Percentiles rank a stretch among this genome's conserved stretches.
These are phyloP conservation scores for Oryzias dopingdopingensis DNA, from an alignment of 2,797 vertebrate species.

Conservation along the genomic window DNA sequence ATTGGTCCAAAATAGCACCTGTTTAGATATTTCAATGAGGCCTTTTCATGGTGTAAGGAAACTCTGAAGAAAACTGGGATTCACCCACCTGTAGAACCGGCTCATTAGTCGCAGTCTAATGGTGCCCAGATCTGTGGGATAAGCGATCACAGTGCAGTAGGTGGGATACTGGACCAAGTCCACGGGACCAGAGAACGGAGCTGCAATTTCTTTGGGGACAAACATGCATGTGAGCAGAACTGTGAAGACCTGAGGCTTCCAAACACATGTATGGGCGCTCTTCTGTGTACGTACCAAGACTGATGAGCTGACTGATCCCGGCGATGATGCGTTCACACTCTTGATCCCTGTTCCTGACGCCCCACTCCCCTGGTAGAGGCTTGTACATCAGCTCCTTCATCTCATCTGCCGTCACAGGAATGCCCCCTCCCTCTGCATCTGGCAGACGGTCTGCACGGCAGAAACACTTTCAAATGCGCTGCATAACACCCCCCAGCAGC, in stretches of 20 bases:
- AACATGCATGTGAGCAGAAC: not conserved
- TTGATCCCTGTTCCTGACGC: conserved; percentile 80
- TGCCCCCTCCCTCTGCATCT: conserved; percentile 84
- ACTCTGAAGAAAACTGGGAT: not conserved
- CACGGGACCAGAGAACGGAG: conserved; percentile 92
- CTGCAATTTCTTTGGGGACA: conserved; percentile 83
- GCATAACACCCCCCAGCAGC: too few relatives aligned
- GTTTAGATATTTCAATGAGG: too few relatives aligned
- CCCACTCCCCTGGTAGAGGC: conserved; percentile 91
- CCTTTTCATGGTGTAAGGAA: too few relatives aligned
- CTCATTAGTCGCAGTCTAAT: conserved; percentile 89
- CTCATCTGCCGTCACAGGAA: conserved; percentile 89
- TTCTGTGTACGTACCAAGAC: conserved; percentile 78
- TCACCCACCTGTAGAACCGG: conserved; percentile 92
- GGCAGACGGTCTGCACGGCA: conserved; percentile 82
- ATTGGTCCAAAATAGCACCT: too few relatives aligned
- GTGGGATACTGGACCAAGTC: conserved; percentile 91
- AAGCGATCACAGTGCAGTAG: conserved; percentile 92
- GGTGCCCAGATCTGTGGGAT: conserved; percentile 93
- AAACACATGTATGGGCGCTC: too few relatives aligned
- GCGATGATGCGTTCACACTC: conserved; percentile 88
- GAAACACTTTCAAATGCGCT: not conserved
- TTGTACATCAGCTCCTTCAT: conserved; percentile 91
- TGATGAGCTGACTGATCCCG: conserved; percentile 89
- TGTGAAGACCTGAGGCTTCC: not conserved